These are phyloP conservation scores for Hylaeus volcanicus DNA, from an alignment of 1,140 invertebrate species.

Conservation along the genomic window DNA sequence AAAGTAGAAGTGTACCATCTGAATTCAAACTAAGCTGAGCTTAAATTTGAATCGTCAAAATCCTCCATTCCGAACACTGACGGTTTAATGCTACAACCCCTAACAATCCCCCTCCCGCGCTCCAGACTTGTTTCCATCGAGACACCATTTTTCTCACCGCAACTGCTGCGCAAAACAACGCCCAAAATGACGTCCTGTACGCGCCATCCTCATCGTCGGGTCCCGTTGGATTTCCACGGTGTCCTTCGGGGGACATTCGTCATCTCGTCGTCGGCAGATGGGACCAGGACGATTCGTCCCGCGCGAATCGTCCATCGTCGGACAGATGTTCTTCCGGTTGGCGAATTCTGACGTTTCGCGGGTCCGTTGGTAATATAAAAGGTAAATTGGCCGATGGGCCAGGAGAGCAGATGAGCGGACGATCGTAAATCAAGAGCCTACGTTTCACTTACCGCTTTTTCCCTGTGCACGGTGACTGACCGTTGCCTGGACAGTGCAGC, in stretches of 20 bases:
- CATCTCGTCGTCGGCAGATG: slow-evolving; percentile 56
- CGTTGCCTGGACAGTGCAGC: slow-evolving; percentile 12
- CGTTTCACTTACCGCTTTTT: slow-evolving; percentile 43
- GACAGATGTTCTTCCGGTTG: slow-evolving; percentile 51
- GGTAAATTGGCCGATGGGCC: slow-evolving; percentile 22
- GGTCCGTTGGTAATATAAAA: slow-evolving; percentile 1
- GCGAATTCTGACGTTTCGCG: slow-evolving; percentile 19
- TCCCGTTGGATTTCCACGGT: background rate
- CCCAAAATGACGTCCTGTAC: too few relatives aligned
- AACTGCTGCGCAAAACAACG: background rate
- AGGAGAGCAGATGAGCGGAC: slow-evolving; percentile 12
- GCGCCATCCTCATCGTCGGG: too few relatives aligned
- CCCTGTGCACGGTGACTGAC: background rate
- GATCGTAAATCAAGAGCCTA: slow-evolving; percentile 43
- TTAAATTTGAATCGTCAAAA: too few relatives aligned
- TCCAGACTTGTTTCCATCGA: too few relatives aligned
- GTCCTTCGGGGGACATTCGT: slow-evolving; percentile 44
- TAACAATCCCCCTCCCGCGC: too few relatives aligned
- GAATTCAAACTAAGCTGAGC: too few relatives aligned
- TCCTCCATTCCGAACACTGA: too few relatives aligned
- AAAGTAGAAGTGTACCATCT: too few relatives aligned
- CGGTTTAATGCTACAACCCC: too few relatives aligned
- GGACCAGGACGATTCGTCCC: slow-evolving; percentile 47
- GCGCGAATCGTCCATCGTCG: slow-evolving; percentile 43
- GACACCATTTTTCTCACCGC: slow-evolving; percentile 24